Evolutionary conservation across 2,797 vertebrate species (phyloP), one percentile per base, ranked within the genome.

Genomic region (Myripristis jacobus): DNA sequence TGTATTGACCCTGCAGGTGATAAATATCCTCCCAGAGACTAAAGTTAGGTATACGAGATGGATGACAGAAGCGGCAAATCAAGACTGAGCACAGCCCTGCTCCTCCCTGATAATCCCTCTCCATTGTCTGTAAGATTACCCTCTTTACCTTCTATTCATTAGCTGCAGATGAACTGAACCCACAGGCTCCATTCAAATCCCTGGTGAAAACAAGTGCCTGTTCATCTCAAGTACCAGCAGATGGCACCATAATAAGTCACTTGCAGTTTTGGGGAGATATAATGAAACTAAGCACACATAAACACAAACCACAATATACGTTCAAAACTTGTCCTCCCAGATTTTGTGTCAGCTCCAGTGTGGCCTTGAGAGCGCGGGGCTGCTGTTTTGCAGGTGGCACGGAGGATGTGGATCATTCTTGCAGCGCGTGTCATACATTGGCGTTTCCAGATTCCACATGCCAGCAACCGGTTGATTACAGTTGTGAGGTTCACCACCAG

Each of bases 401-500:
- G 78, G 79, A 57, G 55, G 70, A 74, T 66, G 80, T 75, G 63
- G 64, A 67, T 83, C 82, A 90, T 93, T 89, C 88, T 87, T 89
- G 58, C 62, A 57, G 36, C 29, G 22, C 54, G 19, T 75, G 89
- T 92, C 91, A 92, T 67, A 24, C 38, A 2, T 62, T 16, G 64
- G 48, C 70, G 55, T 80, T 89, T 77, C 74, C 79, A 71, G 62
- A 71, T 62, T 73, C 65, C 70, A 63, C 69, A 51, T 50, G 70
- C 56, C 70, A 66, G 54, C 69, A 58, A 51, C 59, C 16, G 44
- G n/a, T 46, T 70, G 57, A 70, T 71, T 79, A 72, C 56, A 29
- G 53, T 56, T 4, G 53, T 72, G 75, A 87, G 85, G 70, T 58
- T 85, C 55, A 73, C 81, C 81, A 47, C 73, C 13, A 16, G 53